Evolutionary conservation across 2,888 invertebrate species (phyloP).

Genomic region (Nemapogon koenigi): DNA sequence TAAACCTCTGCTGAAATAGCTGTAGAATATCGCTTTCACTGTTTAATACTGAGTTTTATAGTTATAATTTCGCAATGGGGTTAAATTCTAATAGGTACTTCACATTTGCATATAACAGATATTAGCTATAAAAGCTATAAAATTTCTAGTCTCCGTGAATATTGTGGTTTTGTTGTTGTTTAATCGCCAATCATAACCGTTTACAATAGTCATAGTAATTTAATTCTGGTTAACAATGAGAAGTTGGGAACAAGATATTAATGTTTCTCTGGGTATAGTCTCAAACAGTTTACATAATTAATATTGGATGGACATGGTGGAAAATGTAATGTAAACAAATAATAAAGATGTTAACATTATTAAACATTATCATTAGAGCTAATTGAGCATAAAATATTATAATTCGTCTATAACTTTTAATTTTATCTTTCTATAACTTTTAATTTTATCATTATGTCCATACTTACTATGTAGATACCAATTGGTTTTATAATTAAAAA

Average conservation of each 20-base stretch:
- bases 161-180: no score
- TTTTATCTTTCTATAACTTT: no score
- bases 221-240: slow-evolving; percentile 36
- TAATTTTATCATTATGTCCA: no score
- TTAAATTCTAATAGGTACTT: slow-evolving; percentile 32
- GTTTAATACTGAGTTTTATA: slow-evolving; percentile 30
- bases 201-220: slow-evolving; percentile 58
- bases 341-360: no score
- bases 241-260: slow-evolving; percentile 36
- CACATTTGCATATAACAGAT: slow-evolving; percentile 30
- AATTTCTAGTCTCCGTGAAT: neutral
- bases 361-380: no score
- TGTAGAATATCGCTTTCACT: slow-evolving; percentile 26
- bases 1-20: slow-evolving; percentile 24
- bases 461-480: no score
- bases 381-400: no score
- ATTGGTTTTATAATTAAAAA: no score
- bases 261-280: slow-evolving; percentile 28
- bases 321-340: no score
- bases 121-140: slow-evolving; percentile 37
- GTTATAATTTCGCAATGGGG: slow-evolving; percentile 24
- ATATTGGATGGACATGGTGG: slow-evolving; percentile 21
- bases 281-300: slow-evolving; percentile 34
- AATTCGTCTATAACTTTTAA: no score
- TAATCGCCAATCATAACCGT: slow-evolving; percentile 51